Evolutionary conservation across 2,888 invertebrate species (phyloP).

Genomic region (Himalopsyche tibetana): DNA sequence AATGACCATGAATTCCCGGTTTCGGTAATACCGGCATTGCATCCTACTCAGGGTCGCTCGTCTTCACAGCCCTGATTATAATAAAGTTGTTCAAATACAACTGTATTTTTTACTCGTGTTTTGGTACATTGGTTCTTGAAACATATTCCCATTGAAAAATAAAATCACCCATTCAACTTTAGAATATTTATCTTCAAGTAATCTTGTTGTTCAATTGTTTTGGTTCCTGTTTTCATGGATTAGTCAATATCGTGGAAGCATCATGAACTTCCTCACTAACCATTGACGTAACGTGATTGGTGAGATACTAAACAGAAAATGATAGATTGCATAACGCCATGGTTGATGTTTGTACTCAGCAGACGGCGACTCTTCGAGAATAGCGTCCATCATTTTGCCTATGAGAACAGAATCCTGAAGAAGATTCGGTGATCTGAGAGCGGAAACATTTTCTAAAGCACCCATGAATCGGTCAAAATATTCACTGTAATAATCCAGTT

Average conservation of each 20-base stretch:
- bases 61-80: too few relatives aligned
- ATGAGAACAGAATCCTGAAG: slow-evolving; percentile 78
- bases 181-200: too few relatives aligned
- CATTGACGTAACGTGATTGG: slow-evolving; percentile 78
- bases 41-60: too few relatives aligned
- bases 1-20: too few relatives aligned
- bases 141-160: too few relatives aligned
- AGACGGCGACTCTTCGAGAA: slow-evolving; percentile 79
- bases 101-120: too few relatives aligned
- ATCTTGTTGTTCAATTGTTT: too few relatives aligned
- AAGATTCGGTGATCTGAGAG: slow-evolving; percentile 74
- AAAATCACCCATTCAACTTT: too few relatives aligned
- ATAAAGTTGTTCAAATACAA: too few relatives aligned
- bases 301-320: slow-evolving; percentile 79
- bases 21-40: too few relatives aligned
- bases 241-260: slow-evolving; percentile 75
- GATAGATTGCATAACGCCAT: slow-evolving; percentile 81
- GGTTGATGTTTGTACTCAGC: slow-evolving; percentile 83
- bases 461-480: slow-evolving; percentile 81
- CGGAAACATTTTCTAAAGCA: slow-evolving; percentile 75
- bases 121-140: too few relatives aligned
- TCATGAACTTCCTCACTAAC: slow-evolving; percentile 80
- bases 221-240: slow-evolving; percentile 67
- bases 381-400: slow-evolving; percentile 79
- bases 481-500: slow-evolving; percentile 79